Evolutionary conservation across 2,888 invertebrate genomes (phyloP), one percentile per base, ranked within the genome.

Genomic region (Hecatera dysodea): DNA sequence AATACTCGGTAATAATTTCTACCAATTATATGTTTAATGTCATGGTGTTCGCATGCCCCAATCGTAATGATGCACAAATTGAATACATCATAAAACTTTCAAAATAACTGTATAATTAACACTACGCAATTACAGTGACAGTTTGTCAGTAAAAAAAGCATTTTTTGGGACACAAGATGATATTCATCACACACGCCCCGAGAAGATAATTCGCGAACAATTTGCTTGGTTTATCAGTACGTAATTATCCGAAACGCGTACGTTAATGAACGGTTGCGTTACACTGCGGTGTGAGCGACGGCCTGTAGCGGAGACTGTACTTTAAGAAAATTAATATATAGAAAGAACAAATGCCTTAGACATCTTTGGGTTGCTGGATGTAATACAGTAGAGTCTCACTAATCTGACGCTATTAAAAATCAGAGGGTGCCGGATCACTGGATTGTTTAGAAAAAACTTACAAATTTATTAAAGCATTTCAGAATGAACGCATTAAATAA

Each of bases 211-310:
- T 93, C 93, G 91, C 89, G 90, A 91, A 94, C 94, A 94, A 95
- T 95, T 95, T 94, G 94, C 94, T 94, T 92, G 93, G 91, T 93
- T 94, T 95, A 95, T 95, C 95, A 94, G 93, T 91, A 90, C 92
- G 91, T 94, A 95, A 95, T 95, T 95, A 95, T 94, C 91, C 94
- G 92, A 93, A 93, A 93, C 91, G 90, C 90, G 92, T 87, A 89
- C 89, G 87, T 91, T 95, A 94, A 95, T 95, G 93, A 93, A 93
- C 91, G 93, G 94, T 93, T 94, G 91, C 89, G 89, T 85, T 85
- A 83, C 87, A 85, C 67, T 74, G 62, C 84, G 89, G 91, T 86
- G 86, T 88, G 77, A 91, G 89, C 64, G 82, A 90, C 68, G 82
- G 87, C 75, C 87, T 65, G 61, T 64, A 60, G 85, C 85, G 85